phyloP scores from a whole-genome alignment of 2,888 invertebrate genomes.

The Augochlorella aurata region DNA sequence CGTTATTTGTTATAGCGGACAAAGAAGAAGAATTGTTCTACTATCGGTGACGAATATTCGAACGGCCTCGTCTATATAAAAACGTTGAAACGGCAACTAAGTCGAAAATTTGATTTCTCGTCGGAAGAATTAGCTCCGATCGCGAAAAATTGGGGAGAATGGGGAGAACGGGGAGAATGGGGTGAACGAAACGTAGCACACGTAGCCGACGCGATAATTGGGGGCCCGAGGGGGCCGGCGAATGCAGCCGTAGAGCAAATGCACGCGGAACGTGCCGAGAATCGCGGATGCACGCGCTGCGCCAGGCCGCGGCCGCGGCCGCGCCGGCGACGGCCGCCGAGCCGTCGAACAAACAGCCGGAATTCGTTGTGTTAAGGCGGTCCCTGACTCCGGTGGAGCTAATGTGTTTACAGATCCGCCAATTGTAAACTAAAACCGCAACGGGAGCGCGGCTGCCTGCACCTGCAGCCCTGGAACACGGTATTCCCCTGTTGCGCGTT shows the following conservation, averaged over 20 bases:
- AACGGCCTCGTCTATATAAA: too few species aligned
- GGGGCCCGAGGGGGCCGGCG: background rate
- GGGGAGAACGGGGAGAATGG: background rate
- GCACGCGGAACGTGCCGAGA: constrained; percentile 30
- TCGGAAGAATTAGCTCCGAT: background rate
- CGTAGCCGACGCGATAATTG: constrained; percentile 25
- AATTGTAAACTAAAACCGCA: constrained; percentile 61
- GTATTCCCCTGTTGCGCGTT: constrained; percentile 43
- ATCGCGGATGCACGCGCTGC: background rate
- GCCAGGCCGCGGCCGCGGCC: background rate
- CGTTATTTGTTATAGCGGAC: too few species aligned
- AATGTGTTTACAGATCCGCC: constrained; percentile 65
- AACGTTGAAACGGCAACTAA: too few species aligned
- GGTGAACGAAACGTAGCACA: background rate
- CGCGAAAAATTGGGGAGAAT: background rate
- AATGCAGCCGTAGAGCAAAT: background rate
- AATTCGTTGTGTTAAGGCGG: constrained; percentile 56
- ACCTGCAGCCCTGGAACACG: constrained; percentile 28
- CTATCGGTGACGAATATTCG: too few species aligned
- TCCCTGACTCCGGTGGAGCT: constrained; percentile 36
- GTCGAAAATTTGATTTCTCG: too few species aligned
- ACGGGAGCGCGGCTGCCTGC: constrained; percentile 18
- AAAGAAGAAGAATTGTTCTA: too few species aligned
- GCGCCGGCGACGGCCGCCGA: background rate
- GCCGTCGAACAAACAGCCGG: constrained; percentile 37